Base-by-base conservation (phyloP, 2,113 vertebrate species). In the Cyanoramphus novaezelandiae region DNA sequence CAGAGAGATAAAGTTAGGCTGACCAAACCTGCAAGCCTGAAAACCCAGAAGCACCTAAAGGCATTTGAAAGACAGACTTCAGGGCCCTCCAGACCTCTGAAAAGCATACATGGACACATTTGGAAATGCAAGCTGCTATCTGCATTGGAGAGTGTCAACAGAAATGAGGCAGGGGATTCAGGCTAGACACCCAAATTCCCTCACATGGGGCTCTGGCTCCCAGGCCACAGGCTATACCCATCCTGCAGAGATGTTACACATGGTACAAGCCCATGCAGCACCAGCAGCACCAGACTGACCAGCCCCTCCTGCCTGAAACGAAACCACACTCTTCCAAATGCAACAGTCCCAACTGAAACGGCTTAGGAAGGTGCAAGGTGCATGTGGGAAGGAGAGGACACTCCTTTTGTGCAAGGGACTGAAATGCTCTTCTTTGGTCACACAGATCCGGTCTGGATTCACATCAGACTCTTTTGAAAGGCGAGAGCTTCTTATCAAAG, bases 91-190 rank as follows among this genome's bases (percentile, higher is more conserved):
- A 10, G 57, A 70, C 17, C 62, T 46, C 35, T n/a, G 33, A 43
- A 82, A 86, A 17, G 0, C 1, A 27, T 33, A 86, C 43, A 50
- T 0, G 7, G 25, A 20, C 2, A 3, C 35, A 33, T 68, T 11
- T 57, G 29, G 49, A 64, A 90, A 63, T 1, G 1, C 8, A 37
- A 77, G 18, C 25, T 52, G 47, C 17, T 25, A 6, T 21, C 37
- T 78, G 33, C 28, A n/a, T 1, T 7, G 50, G 27, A 49, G 19
- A 44, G 17, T 3, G 25, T 7, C 0, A 4, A 39, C 14, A 82
- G 79, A 85, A 88, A 71, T 2, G 27, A 65, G 47, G 14, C 24
- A 53, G 65, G 3, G 37, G 7, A 46, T 59, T 35, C 27, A 70
- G 28, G 29, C 0, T 69, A 17, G 60, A 70, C 19, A 57, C 33